Base-by-base conservation (phyloP, 1,140 invertebrate genomes). In the Brachionus koreanus region DNA sequence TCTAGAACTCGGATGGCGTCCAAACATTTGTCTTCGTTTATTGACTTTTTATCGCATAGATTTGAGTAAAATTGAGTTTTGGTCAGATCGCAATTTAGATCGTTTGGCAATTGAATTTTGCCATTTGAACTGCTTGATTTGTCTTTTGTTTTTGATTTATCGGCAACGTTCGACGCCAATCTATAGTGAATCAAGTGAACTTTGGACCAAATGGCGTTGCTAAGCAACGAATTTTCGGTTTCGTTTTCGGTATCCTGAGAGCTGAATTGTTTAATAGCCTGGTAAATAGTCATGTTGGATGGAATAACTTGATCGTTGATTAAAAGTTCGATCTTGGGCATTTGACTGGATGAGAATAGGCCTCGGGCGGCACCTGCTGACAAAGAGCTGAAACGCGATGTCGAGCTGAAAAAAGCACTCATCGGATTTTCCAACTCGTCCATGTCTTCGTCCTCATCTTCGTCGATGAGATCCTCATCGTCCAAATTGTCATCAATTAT, bases 211-310 rank as follows among this genome's bases (percentile, higher is more conserved):
- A 83, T 98, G 94, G 81, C 94, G 93, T 65, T 91, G 89, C 83
- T 90, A 91, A 86, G 94, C 94, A 79, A 97, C 39, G 92, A 87
- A 9, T 85, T 84, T 12, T 83, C 85, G 5, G 87, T 85, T 16
- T 84, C 91, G 82, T 92, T 91, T 39, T 92, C 87, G 7, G 85
- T 84, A 5, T 83, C 85, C 4, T 87, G 61, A 82, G 43, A 83
- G 74, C 94, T 94, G 88, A 93, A 98, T 88, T 98, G 97, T 83
- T 95, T 91, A 35, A 99, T 94, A 1, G 97, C 96, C 89, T 99
- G 96, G 90, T 98, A 98, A 63, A 99, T 96, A 5, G 97, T 98
- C 95, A 98, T 98, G 87, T 98, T 98, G 86, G 98, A 98, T 19
- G 97, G 96, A 84, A 99, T 88, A 39, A 96, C 91, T 83, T 94